Evolutionary conservation across 2,888 invertebrate species (phyloP).

Genomic region (Brachyptera putata): DNA sequence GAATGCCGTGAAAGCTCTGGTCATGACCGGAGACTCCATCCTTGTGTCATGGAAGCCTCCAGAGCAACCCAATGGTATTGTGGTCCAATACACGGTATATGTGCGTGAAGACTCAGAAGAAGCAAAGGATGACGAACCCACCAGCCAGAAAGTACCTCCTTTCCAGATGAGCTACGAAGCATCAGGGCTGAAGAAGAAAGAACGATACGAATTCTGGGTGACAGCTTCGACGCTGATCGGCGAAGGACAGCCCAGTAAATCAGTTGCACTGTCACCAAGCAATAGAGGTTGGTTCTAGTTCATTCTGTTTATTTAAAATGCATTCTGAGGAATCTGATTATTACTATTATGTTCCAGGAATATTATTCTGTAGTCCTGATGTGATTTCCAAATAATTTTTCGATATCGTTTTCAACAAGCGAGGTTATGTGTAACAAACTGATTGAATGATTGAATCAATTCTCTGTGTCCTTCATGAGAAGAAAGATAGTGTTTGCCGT

Average conservation of each 20-base stretch:
- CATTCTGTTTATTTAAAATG: too few species aligned
- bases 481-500: too few species aligned
- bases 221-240: constrained; percentile 92
- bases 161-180: constrained; percentile 86
- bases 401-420: too few species aligned
- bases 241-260: constrained; percentile 86
- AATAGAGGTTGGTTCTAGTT: constrained; percentile 77
- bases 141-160: constrained; percentile 58
- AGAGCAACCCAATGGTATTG: constrained; percentile 85
- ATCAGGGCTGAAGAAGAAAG: constrained; percentile 71
- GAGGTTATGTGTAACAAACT: too few species aligned
- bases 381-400: too few species aligned
- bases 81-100: constrained; percentile 91
- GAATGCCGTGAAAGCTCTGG: constrained; percentile 85
- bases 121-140: constrained; percentile 41
- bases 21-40: constrained; percentile 88
- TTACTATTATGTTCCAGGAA: too few species aligned
- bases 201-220: constrained; percentile 91
- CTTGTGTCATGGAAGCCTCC: constrained; percentile 93
- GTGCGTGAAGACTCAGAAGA: constrained; percentile 47
- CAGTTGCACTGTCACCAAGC: constrained; percentile 79
- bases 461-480: too few species aligned
- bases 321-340: too few species aligned
- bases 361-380: too few species aligned
- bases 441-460: too few species aligned